A percentile compares a stretch with the other conserved stretches of the same genome.
Conservation (phyloP, 1,140 invertebrate species). For the Pomacea maculata region DNA sequence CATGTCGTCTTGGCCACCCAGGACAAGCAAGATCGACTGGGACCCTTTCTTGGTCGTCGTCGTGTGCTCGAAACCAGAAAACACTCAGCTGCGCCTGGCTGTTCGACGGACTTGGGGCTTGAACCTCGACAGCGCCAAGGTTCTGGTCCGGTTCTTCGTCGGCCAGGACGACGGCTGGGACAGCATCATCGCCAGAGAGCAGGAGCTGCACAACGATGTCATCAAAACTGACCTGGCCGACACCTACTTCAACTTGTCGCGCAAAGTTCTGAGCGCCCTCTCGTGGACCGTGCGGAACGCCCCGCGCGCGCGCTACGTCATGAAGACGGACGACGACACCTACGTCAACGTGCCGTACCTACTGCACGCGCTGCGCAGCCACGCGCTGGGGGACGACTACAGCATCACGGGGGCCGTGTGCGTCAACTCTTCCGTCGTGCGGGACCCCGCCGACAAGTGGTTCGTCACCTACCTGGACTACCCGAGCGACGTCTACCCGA, state of each 20-base stretch:
- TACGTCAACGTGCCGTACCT: conserved; percentile 65
- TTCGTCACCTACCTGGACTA: conserved; percentile 44
- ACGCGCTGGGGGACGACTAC: conserved; percentile 1
- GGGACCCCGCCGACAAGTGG: conserved; percentile 48
- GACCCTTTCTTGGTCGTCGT: conserved; percentile 13
- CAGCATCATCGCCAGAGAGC: conserved; percentile 71
- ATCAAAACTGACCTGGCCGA: conserved; percentile 83
- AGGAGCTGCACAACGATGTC: conserved; percentile 74
- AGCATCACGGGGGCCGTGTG: conserved; percentile 35
- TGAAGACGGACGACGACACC: conserved; percentile 71
- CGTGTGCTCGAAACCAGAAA: conserved; percentile 22
- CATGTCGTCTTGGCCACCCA: background rate
- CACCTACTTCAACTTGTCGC: conserved; percentile 84
- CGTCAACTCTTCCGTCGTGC: conserved; percentile 37
- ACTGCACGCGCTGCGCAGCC: conserved; percentile 35
- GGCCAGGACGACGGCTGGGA: conserved; percentile 33
- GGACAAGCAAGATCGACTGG: background rate
- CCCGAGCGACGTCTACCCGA: conserved; percentile 47
- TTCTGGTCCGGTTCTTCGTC: conserved; percentile 24
- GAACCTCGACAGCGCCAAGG: background rate
- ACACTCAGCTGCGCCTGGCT: conserved; percentile 26
- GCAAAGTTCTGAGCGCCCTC: conserved; percentile 84
- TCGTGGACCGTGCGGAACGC: conserved; percentile 79
- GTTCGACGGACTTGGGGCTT: conserved; percentile 39
- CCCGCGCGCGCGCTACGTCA: conserved; percentile 67